phyloP scores from a whole-genome alignment of 2,888 invertebrate species.

The Pinctada fucata region DNA sequence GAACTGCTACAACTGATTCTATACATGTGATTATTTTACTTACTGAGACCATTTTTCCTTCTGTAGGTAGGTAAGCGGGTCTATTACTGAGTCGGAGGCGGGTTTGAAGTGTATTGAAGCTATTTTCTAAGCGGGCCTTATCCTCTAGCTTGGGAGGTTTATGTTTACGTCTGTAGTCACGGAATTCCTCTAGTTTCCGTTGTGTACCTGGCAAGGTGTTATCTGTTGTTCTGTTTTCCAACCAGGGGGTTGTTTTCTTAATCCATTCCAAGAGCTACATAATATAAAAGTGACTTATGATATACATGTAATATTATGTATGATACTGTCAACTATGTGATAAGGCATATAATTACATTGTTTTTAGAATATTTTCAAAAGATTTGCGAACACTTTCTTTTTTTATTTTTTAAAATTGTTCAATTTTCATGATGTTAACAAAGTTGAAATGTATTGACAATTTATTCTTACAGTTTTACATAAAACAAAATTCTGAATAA shows the following conservation, averaged over 20 bases:
- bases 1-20: too few relatives aligned
- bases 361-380: background rate
- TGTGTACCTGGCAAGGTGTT: slow-evolving; percentile 98
- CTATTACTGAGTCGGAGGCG: slow-evolving; percentile 98
- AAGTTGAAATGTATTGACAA: too few relatives aligned
- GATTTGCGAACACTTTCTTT: background rate
- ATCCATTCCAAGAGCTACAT: slow-evolving; percentile 97
- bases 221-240: slow-evolving; percentile 85
- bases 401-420: too few relatives aligned
- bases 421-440: too few relatives aligned
- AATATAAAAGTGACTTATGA: background rate
- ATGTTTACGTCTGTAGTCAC: slow-evolving; percentile 98
- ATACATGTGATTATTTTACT: slow-evolving; percentile 74
- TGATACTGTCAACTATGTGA: background rate
- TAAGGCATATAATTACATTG: background rate
- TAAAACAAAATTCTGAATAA: too few relatives aligned
- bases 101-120: slow-evolving; percentile 99
- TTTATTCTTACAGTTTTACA: too few relatives aligned
- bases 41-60: slow-evolving; percentile 98
- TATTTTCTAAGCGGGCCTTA: slow-evolving; percentile 98
- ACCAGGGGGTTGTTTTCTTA: slow-evolving; percentile 93
- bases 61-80: slow-evolving; percentile 99
- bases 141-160: slow-evolving; percentile 99
- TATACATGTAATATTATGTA: background rate
- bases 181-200: slow-evolving; percentile 98